These are phyloP conservation scores for Enteromius radiatus DNA, from an alignment of 2,797 vertebrate species.

Conservation along the genomic window DNA sequence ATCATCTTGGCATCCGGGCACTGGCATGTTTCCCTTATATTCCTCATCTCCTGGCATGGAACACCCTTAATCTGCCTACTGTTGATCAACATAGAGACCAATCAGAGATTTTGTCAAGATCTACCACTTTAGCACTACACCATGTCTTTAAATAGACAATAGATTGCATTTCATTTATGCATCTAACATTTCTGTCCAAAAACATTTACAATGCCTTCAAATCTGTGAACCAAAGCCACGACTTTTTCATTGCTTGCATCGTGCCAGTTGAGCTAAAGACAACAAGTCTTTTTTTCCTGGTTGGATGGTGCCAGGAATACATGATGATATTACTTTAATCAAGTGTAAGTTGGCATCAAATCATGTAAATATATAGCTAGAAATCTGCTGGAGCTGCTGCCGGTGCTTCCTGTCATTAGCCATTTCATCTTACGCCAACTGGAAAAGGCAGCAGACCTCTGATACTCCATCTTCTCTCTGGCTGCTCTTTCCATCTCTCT, in stretches of 20 bases:
- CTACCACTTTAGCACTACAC: not conserved
- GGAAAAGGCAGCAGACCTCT: conserved; percentile 19
- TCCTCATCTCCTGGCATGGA: conserved; percentile 17
- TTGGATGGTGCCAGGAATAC: not conserved
- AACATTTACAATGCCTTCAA: not conserved
- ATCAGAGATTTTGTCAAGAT: conserved; percentile 10
- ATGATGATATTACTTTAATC: conserved; percentile 10
- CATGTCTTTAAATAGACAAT: not conserved
- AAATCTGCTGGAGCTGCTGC: conserved; percentile 17
- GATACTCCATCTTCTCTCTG: not conserved
- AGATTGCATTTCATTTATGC: not conserved
- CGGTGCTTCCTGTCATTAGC: conserved; percentile 20
- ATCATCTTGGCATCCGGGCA: conserved; percentile 23
- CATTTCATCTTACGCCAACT: conserved; percentile 15
- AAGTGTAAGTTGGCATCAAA: conserved; percentile 22
- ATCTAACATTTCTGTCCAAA: not conserved
- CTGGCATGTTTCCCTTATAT: conserved; percentile 19
- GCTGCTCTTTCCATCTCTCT: not conserved
- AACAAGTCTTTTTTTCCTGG: conserved; percentile 5
- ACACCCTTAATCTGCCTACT: conserved; percentile 12
- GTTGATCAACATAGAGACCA: conserved; percentile 7
- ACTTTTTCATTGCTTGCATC: no score
- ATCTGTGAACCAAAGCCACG: not conserved
- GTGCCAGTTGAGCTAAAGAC: not conserved
- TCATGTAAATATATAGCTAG: conserved; percentile 18